phyloP scores from a whole-genome alignment of 2,797 vertebrate species.

The Danio jaintianensis region DNA sequence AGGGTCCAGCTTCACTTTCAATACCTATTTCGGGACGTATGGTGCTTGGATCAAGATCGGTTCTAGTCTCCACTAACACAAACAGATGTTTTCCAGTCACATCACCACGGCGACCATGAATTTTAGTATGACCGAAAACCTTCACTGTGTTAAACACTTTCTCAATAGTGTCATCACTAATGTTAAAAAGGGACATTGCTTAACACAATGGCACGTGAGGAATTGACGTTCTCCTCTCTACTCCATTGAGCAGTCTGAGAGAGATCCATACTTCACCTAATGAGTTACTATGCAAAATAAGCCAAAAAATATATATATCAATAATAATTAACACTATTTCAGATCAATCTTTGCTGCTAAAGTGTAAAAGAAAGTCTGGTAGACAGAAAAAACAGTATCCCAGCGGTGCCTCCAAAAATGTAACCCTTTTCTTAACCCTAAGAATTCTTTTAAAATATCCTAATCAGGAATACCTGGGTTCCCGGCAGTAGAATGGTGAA shows the following conservation, averaged over 20 bases:
- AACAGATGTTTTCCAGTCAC: not conserved
- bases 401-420: no score
- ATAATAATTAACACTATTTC: no score
- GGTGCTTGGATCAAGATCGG: not conserved
- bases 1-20: slow-evolving; percentile 18
- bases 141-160: slow-evolving; percentile 30
- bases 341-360: no score
- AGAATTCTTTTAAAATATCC: no score
- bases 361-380: no score
- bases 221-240: not conserved
- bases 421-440: no score
- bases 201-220: slow-evolving; percentile 2
- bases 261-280: slow-evolving; percentile 15
- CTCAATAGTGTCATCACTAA: not conserved
- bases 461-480: no score
- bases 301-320: no score
- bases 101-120: not conserved
- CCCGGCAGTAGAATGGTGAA: no score
- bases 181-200: slow-evolving; percentile 2
- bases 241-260: slow-evolving; percentile 3
- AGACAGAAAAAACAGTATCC: no score
- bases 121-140: slow-evolving; percentile 9
- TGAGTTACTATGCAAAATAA: no score
- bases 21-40: not conserved
- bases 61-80: slow-evolving; percentile 7